Evolutionary conservation across 2,797 vertebrate genomes (phyloP), one percentile per base, ranked within the genome.

Genomic region (Carapus acus): DNA sequence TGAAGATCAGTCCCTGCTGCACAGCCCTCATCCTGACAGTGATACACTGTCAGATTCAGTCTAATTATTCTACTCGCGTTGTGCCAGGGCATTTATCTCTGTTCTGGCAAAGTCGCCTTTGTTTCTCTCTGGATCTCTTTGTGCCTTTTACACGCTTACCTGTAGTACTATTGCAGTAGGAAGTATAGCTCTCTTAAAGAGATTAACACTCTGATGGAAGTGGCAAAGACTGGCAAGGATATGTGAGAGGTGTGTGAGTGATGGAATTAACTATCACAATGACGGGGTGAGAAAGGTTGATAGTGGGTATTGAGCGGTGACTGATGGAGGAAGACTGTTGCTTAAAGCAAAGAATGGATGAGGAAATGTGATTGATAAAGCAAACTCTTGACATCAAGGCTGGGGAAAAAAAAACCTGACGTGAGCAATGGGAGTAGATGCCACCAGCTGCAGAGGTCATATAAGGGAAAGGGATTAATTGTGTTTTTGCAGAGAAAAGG

Each of bases 241-340:
- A 67, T 69, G 67, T 57, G 73, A 65, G 78, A 78, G 72, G 57
- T 49, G 68, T 75, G 80, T 79, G 81, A 83, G 73, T 84, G 83
- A 83, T 83, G 79, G 80, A 82, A 86, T 85, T 82, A 85, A 77
- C 78, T 73, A 73, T 80, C 63, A 52, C 73, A 57, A 56, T 34
- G 58, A 81, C 39, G 38, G 73, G 71, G 75, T 65, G 72, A 76
- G 72, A 59, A 60, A 54, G 63, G 63, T 55, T 75, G 78, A 78
- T 64, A 46, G 62, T 59, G 69, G 69, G 70, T 61, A 79, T 74
- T 64, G 74, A 80, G 61, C 69, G 44, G 71, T 80, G 81, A 85
- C 68, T 77, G 79, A 85, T 86, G 69, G 69, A 76, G 62, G n/a
- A 34, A 42, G 65, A 67, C 21, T 40, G 44, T 62, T 69, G 74